Evolutionary conservation across 1,140 invertebrate species (phyloP).

Genomic region (Scaptomyza hsui): DNA sequence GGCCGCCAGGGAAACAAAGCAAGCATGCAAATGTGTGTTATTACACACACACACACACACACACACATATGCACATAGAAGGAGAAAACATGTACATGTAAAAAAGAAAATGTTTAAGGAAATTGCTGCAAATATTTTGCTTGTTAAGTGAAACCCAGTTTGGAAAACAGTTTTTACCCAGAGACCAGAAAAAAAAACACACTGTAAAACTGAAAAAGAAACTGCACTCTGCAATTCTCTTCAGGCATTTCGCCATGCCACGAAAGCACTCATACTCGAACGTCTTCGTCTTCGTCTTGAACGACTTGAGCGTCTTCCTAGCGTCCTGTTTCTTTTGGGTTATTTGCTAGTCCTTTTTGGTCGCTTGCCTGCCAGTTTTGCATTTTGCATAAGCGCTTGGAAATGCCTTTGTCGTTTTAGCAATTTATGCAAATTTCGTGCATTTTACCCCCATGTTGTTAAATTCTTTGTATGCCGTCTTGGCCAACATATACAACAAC

Average conservation of each 20-base stretch:
- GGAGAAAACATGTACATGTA: neutral
- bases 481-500: constrained; percentile 14
- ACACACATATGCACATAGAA: neutral
- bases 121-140: constrained; percentile 82
- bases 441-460: constrained; percentile 75
- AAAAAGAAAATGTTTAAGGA: constrained; percentile 81
- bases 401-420: constrained; percentile 78
- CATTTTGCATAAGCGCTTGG: constrained; percentile 80
- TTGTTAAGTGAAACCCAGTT: constrained; percentile 82
- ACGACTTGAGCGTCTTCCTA: constrained; percentile 10
- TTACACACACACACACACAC: constrained; percentile 29
- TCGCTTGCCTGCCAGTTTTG: constrained; percentile 67
- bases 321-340: constrained; percentile 30
- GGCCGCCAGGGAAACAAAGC: constrained; percentile 45
- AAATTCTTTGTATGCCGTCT: constrained; percentile 71
- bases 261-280: constrained; percentile 34
- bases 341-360: constrained; percentile 51
- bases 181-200: constrained; percentile 25
- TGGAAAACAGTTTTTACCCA: constrained; percentile 63
- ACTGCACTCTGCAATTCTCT: constrained; percentile 54
- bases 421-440: constrained; percentile 77
- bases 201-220: too few relatives aligned
- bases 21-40: constrained; percentile 64
- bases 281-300: constrained; percentile 47
- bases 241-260: constrained; percentile 60